A percentile compares a stretch with the other conserved stretches of the same genome.
Evolutionary conservation across 2,113 vertebrate species (phyloP).

Genomic region (Craseonycteris thonglongyai): DNA sequence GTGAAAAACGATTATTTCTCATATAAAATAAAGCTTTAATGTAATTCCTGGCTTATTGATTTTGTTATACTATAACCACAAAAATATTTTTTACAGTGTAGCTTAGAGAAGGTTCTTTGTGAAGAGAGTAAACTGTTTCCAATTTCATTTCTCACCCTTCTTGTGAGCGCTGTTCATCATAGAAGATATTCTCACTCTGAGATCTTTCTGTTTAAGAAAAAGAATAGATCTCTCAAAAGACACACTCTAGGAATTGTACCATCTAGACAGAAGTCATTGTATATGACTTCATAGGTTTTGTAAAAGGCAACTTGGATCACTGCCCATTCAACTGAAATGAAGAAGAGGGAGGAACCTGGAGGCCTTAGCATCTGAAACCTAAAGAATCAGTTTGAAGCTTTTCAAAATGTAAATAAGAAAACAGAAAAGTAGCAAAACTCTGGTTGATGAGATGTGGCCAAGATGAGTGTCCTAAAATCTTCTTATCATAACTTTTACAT

Average conservation of each 20-base stretch:
- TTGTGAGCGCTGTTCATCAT: not conserved
- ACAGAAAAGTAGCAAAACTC: not conserved
- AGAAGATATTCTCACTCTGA: not conserved
- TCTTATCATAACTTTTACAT: not conserved
- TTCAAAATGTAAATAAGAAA: not conserved
- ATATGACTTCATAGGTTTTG: not conserved
- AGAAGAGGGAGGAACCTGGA: fast-evolving
- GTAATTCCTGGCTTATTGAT: not conserved
- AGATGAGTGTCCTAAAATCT: not conserved
- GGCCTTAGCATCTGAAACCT: not conserved
- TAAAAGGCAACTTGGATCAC: not conserved
- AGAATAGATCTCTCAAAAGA: not conserved
- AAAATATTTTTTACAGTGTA: not conserved
- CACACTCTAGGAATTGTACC: not conserved
- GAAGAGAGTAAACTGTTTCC: not conserved
- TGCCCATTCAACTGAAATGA: not conserved
- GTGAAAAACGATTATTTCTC: not conserved
- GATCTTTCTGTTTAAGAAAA: constrained; percentile 38
- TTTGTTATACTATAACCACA: not conserved
- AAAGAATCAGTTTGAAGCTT: not conserved
- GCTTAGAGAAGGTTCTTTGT: not conserved
- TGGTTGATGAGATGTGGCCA: not conserved
- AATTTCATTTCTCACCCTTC: not conserved
- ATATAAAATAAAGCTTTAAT: not conserved
- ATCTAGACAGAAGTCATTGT: not conserved